Evolutionary conservation across 2,888 invertebrate species (phyloP).

Genomic region (Lysandra coridon): DNA sequence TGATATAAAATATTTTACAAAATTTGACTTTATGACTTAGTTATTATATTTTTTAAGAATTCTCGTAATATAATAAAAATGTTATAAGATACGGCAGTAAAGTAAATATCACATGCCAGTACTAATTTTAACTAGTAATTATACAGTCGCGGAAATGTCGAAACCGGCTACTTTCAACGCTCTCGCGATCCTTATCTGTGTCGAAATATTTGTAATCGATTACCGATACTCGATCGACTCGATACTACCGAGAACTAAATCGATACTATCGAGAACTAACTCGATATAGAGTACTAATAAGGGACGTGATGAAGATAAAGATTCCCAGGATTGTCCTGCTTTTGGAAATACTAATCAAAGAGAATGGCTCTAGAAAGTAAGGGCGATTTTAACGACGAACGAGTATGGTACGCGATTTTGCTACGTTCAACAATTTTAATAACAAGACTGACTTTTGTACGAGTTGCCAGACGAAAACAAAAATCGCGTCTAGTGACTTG

Average conservation of each 20-base stretch:
- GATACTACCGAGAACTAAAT: not conserved
- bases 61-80: not conserved
- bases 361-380: not conserved
- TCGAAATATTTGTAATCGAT: conserved; percentile 71
- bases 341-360: not conserved
- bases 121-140: not conserved
- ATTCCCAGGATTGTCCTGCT: not conserved
- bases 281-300: not conserved
- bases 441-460: too few species aligned
- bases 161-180: conserved; percentile 44
- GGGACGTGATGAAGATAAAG: not conserved
- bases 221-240: conserved; percentile 32
- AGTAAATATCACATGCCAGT: conserved; percentile 2
- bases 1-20: too few species aligned
- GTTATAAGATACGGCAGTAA: not conserved
- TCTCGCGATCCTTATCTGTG: conserved; percentile 64
- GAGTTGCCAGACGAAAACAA: too few species aligned
- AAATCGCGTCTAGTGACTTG: too few species aligned
- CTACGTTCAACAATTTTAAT: not conserved
- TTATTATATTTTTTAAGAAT: not conserved
- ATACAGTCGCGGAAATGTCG: conserved; percentile 33
- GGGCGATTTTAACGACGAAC: too few species aligned
- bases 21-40: too few species aligned
- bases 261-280: conserved; percentile 49
- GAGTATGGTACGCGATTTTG: too few species aligned